Conservation (phyloP, 2,113 vertebrate species). For the Gambusia affinis region DNA sequence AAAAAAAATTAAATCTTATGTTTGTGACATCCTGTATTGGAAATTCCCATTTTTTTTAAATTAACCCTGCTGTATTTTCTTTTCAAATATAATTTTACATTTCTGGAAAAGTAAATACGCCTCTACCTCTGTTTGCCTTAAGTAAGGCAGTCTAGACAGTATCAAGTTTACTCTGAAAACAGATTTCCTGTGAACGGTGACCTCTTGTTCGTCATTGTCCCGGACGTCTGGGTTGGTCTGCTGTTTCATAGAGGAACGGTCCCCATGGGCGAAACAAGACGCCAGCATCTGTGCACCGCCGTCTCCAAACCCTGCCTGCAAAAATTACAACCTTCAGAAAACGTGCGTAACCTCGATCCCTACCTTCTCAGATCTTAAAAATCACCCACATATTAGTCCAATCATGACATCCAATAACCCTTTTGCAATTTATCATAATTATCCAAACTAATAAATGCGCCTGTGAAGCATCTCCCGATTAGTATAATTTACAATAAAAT, state of each 20-base stretch:
- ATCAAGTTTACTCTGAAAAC: constrained; percentile 29
- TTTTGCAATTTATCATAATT: background rate
- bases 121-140: background rate
- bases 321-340: constrained; percentile 9
- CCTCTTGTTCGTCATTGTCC: constrained; percentile 8
- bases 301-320: constrained; percentile 25
- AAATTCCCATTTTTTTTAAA: too few relatives aligned
- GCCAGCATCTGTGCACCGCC: constrained; percentile 16
- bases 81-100: background rate
- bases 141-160: background rate
- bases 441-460: background rate
- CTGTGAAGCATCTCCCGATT: constrained; percentile 6
- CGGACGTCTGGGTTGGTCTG: constrained; percentile 7
- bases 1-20: too few relatives aligned
- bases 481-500: background rate
- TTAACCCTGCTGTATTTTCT: too few relatives aligned
- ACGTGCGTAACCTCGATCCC: constrained; percentile 6
- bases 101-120: background rate
- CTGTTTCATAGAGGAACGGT: constrained; percentile 7
- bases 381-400: constrained; percentile 11
- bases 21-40: too few relatives aligned
- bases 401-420: background rate
- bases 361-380: constrained; percentile 11
- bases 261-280: constrained; percentile 16
- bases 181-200: constrained; percentile 35